These are phyloP conservation scores for Cuniculus paca DNA, from an alignment of 2,797 vertebrate genomes.

Conservation along the genomic window DNA sequence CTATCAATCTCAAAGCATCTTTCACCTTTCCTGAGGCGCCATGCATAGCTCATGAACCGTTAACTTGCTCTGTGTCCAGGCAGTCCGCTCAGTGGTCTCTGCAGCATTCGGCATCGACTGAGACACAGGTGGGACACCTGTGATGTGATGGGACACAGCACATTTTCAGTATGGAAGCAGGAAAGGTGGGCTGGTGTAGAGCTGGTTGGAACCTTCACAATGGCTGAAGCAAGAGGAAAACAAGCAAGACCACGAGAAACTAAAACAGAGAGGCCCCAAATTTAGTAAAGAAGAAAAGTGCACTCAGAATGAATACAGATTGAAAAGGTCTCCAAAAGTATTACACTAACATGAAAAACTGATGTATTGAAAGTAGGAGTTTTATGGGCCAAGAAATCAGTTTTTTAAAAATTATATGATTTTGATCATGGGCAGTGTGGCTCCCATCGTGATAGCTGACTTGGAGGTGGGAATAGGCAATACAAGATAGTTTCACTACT, in stretches of 20 bases:
- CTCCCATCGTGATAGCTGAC: background rate
- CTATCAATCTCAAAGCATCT: background rate
- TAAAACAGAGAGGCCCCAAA: rapidly evolving
- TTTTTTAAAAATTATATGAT: background rate
- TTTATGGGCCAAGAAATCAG: background rate
- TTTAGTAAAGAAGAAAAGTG: background rate
- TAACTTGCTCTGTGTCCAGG: background rate
- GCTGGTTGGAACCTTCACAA: rapidly evolving
- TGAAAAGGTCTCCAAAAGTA: too few species aligned
- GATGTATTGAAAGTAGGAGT: background rate
- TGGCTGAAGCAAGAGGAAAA: background rate
- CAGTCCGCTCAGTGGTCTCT: rapidly evolving
- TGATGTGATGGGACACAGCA: rapidly evolving
- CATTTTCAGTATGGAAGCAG: rapidly evolving
- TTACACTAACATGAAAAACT: background rate
- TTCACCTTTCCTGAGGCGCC: background rate
- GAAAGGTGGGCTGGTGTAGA: too few species aligned
- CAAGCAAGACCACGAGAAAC: background rate
- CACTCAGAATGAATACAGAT: background rate
- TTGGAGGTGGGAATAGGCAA: background rate
- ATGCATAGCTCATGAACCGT: rapidly evolving
- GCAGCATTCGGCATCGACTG: too few species aligned
- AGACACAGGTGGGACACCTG: too few species aligned
- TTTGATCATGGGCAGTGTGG: background rate
- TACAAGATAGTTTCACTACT: background rate